Base-by-base conservation (phyloP, 2,888 invertebrate species). In the Caenorhabditis sinica region DNA sequence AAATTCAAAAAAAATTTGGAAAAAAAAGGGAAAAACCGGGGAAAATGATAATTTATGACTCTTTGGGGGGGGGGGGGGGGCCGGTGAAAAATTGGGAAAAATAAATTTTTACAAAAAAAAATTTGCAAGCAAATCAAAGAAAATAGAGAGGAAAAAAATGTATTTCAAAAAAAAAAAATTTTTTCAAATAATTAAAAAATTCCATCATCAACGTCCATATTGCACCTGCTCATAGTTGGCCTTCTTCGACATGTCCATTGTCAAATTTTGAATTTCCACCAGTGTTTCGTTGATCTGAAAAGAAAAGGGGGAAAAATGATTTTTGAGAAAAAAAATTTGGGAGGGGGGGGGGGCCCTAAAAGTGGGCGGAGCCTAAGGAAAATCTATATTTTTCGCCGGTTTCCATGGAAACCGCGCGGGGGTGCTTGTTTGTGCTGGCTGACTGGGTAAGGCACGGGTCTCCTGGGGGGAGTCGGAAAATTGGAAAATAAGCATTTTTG, bases 231-330 rank as follows among this genome's bases (percentile, higher is more conserved):
- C 49, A 20, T 65, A 65, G 30, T 76, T 68, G 13, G 82, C 94
- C 30, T 79, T 79, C 68, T 86, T 87, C 51, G 66, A 40, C 83
- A 83, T 84, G 56, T 98, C 96, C 5, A 98, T 98, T 0, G 98
- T 98, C 1, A 98, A 94, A 85, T 94, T 95, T 94, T 99, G 99
- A 4, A 97, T 96, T 60, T 95, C 95, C 1, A 98, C 98, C 88
- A 99, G 96, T 0, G 96, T 95, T 93, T 97, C 96, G 93, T 99
- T 99, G 69, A 98, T 97, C 77, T 89, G 82, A 13, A 86, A 68
- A 56, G 13, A 20, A 17, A 13, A 2, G 15, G 15, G 2, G 4
- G 20, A 49, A 49, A 49, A n/a, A n/a, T n/a, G n/a, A n/a, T n/a
- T n/a, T n/a, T 49, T 20, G 49, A 49, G 49, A n/a, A 25, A 13